phyloP scores from a whole-genome alignment of 2,888 invertebrate genomes.

The Yponomeuta cagnagella region DNA sequence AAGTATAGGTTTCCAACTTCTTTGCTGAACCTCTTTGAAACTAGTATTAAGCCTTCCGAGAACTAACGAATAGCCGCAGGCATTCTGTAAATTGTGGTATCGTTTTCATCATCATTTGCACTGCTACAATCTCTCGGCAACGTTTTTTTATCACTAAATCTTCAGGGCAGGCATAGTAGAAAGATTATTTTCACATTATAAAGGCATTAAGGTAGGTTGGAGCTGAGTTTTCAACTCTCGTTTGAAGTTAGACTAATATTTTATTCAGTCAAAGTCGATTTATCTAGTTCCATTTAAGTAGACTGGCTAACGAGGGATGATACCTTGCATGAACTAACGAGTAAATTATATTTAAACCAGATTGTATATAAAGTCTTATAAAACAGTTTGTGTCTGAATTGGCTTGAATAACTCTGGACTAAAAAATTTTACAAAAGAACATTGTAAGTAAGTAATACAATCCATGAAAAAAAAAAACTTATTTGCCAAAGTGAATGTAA shows the following conservation, averaged over 20 bases:
- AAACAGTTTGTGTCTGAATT: neutral
- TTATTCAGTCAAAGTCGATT: conserved; percentile 11
- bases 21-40: too few species aligned
- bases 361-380: neutral
- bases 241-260: conserved; percentile 13
- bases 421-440: too few species aligned
- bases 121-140: neutral
- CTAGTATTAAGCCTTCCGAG: too few species aligned
- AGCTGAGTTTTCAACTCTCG: conserved; percentile 7
- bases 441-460: too few species aligned
- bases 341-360: neutral
- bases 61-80: neutral
- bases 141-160: neutral
- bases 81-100: neutral
- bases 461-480: too few species aligned
- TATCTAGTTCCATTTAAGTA: conserved; percentile 7
- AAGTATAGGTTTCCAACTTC: too few species aligned
- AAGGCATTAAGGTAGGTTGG: conserved; percentile 19
- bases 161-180: neutral
- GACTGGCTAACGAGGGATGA: neutral
- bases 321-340: conserved; percentile 1
- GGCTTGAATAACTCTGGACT: neutral
- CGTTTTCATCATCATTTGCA: neutral
- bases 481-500: too few species aligned
- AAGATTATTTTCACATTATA: conserved; percentile 22